Evolutionary conservation across 2,888 invertebrate species (phyloP).

Genomic region (Latheticus oryzae): DNA sequence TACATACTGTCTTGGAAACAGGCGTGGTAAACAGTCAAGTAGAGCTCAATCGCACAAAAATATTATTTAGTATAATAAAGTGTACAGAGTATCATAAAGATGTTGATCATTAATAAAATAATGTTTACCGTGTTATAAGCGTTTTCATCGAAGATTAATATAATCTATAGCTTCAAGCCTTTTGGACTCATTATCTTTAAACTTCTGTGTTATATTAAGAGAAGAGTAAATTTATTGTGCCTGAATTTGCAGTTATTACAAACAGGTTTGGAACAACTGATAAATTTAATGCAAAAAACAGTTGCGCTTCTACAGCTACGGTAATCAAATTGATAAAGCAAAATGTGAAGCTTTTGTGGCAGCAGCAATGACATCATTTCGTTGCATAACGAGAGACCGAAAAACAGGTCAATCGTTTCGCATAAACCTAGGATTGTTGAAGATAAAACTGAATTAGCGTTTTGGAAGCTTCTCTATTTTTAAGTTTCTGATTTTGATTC

Average conservation of each 20-base stretch:
- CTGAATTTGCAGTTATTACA: too few species aligned
- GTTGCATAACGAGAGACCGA: slow-evolving; percentile 35
- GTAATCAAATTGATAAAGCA: slow-evolving; percentile 55
- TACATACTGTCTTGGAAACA: too few species aligned
- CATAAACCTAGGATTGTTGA: slow-evolving; percentile 56
- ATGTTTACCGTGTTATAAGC: background rate
- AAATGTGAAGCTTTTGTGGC: slow-evolving; percentile 50
- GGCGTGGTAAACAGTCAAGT: too few species aligned
- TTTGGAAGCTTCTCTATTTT: slow-evolving; percentile 52
- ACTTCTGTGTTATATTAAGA: too few species aligned
- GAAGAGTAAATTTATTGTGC: background rate
- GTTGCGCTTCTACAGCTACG: too few species aligned
- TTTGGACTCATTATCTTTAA: too few species aligned
- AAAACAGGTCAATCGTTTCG: slow-evolving; percentile 56
- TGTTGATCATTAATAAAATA: too few species aligned
- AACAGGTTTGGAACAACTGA: too few species aligned
- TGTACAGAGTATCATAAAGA: too few species aligned
- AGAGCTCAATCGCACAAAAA: too few species aligned
- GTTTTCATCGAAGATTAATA: slow-evolving; percentile 1
- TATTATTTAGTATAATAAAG: too few species aligned
- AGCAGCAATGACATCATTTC: slow-evolving; percentile 48
- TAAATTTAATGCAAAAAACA: too few species aligned
- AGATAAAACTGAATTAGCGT: slow-evolving; percentile 47
- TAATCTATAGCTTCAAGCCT: background rate
- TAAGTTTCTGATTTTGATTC: slow-evolving; percentile 46